Base-by-base conservation (phyloP, 1,140 invertebrate genomes). In the Drosophila parabipectinata region DNA sequence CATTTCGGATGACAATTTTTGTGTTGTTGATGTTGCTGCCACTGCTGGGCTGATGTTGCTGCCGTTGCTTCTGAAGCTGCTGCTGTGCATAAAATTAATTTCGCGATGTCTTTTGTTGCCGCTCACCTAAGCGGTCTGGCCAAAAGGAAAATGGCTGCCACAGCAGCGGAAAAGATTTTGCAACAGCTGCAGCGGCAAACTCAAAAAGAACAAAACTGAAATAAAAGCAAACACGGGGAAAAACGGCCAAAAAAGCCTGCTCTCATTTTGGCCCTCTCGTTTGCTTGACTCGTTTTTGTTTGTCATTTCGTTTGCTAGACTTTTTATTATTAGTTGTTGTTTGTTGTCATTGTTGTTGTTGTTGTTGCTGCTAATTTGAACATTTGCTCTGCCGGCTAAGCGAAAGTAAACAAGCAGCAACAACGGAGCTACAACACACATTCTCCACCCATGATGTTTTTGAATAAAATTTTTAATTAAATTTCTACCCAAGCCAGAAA, bases 61-160 rank as follows among this genome's bases (percentile, higher is more conserved):
- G 63, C 37, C 45, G 61, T 41, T 14, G 67, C 62, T 81, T 53
- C 68, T 77, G 72, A 51, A 83, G 58, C 14, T 52, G 63, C 32
- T 52, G 51, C 32, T 85, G 75, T 79, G 83, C 79, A 82, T 83
- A 76, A 83, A 87, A 87, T 87, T 88, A 88, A 83, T 87, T 88
- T 83, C 79, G 79, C 81, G 79, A 79, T 81, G 79, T 82, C 79
- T 88, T 87, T 88, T 79, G 74, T 88, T 88, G 83, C 72, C 60
- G 69, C 83, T 74, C 77, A 81, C 81, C 82, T 85, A 87, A 82
- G 81, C 82, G 83, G 79, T 72, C 81, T 81, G 79, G 76, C 34
- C 68, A 59, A 51, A 60, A 32, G 63, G 63, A 83, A 83, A 85
- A 85, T 77, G 74, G 79, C 77, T 83, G 84, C 79, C 69, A 85